These are phyloP conservation scores for Drosophila setifemur DNA, from an alignment of 1,140 invertebrate species.

Conservation along the genomic window DNA sequence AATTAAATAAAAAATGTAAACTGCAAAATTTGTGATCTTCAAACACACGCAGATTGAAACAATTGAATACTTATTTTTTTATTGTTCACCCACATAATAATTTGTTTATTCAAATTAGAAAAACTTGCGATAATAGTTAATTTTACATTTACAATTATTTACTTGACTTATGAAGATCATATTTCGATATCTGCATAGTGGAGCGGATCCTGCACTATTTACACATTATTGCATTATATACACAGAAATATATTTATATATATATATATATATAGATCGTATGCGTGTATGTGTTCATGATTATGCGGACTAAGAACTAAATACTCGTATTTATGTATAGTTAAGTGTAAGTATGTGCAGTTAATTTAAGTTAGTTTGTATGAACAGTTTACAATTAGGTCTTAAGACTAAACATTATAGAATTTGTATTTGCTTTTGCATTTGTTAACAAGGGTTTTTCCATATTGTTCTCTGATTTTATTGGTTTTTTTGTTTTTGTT, in stretches of 20 bases:
- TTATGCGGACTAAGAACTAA: conserved; percentile 31
- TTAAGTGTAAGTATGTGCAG: conserved; percentile 54
- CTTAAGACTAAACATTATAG: conserved; percentile 61
- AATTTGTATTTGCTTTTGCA: conserved; percentile 67
- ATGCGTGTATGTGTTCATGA: conserved; percentile 24
- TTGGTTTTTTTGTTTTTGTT: background rate
- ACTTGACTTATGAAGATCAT: conserved; percentile 74
- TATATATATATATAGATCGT: conserved; percentile 36
- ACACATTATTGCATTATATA: conserved; percentile 44
- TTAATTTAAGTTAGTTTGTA: conserved; percentile 59
- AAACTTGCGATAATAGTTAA: conserved; percentile 67
- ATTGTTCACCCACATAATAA: conserved; percentile 80
- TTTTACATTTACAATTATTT: conserved; percentile 72
- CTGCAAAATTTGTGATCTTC: background rate
- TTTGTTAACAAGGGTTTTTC: conserved; percentile 66
- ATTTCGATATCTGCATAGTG: conserved; percentile 55
- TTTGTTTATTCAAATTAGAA: conserved; percentile 81
- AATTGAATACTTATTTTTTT: conserved; percentile 17
- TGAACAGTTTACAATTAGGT: conserved; percentile 65
- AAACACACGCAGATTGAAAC: background rate
- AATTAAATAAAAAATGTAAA: background rate
- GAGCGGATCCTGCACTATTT: conserved; percentile 54
- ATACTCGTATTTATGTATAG: conserved; percentile 27
- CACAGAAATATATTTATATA: conserved; percentile 43
- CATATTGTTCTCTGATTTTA: too few species aligned